Base-by-base conservation (phyloP, 1,140 invertebrate species). In the Trigoniulus corallinus region DNA sequence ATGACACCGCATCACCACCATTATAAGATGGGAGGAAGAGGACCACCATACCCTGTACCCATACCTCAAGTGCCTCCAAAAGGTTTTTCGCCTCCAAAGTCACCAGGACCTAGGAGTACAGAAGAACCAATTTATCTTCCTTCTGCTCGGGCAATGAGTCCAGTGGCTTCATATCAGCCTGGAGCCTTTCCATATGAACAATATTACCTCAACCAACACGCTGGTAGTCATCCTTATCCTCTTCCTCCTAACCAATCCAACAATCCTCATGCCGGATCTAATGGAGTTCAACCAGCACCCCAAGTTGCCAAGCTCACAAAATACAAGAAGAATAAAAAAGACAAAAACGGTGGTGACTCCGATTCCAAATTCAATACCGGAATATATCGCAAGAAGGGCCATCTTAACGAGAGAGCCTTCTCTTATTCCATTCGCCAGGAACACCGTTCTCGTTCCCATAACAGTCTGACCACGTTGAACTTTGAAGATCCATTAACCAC, bases 361-460 rank as follows among this genome's bases (percentile, higher is more conserved):
- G 3, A 25, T 25, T 12, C 15, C 13, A 76, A 81, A 4, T 87
- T 84, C 29, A 84, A 82, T 34, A 88, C 86, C 0, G 83, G 83
- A 10, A 86, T 88, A 52, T 91, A 93, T 62, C 73, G 83, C 45
- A 80, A 87, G 60, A 88, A 91, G 60, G 88, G 88, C 1, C 88
- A 93, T 62, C 66, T 94, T 48, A 94, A 94, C 64, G 88, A 94
- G 64, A 69, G 88, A 44, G 88, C 88, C 18, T 94, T 94, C 62
- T 88, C 85, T 13, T 91, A 93, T 67, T 91, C 87, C 47, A 94
- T 94, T 58, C 72, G 88, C 45, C 87, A 92, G 61, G 88, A 92
- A 62, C 87, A 92, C 64, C 74, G 87, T 45, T 88, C 86, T 60
- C 73, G 88, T 41, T 91, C 86, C 55, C 86, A 89, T 64, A 87